These are phyloP conservation scores for Drosophila lacertosa DNA, from an alignment of 1,140 invertebrate genomes.

Conservation along the genomic window DNA sequence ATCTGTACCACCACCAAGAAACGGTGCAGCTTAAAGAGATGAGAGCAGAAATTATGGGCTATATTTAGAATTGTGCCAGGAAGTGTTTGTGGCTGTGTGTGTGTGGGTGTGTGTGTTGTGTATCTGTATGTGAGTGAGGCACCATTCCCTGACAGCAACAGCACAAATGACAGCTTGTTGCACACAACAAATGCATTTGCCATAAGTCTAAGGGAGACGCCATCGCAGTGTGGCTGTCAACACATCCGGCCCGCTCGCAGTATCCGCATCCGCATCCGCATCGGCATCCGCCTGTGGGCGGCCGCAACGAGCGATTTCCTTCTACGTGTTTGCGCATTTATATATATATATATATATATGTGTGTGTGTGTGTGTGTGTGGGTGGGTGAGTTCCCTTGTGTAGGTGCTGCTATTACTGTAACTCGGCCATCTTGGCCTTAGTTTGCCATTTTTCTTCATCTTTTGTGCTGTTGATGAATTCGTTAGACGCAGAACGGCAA, in stretches of 20 bases:
- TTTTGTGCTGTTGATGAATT: constrained; percentile 49
- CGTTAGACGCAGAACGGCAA: constrained; percentile 36
- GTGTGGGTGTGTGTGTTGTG: background rate
- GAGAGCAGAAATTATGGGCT: background rate
- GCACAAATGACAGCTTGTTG: constrained; percentile 43
- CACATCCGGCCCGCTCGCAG: constrained; percentile 29
- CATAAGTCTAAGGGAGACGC: constrained; percentile 24
- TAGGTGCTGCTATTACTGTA: constrained; percentile 10
- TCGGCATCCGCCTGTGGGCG: constrained; percentile 7
- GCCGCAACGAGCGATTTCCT: constrained; percentile 29
- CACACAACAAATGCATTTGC: constrained; percentile 49
- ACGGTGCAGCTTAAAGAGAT: background rate
- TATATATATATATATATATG: background rate
- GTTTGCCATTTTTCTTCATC: constrained; percentile 50
- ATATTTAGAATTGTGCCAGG: background rate
- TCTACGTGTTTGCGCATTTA: no score
- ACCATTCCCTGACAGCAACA: no score
- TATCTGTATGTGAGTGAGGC: no score
- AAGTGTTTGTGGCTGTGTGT: no score
- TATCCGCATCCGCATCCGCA: constrained; percentile 1
- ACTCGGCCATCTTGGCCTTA: constrained; percentile 35
- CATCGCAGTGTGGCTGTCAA: constrained; percentile 31
- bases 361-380: background rate
- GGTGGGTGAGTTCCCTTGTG: no score
- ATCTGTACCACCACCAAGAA: no score